Evolutionary conservation across 1,140 invertebrate species (phyloP), one percentile per base, ranked within the genome.

Genomic region (Coptotermes formosanus): DNA sequence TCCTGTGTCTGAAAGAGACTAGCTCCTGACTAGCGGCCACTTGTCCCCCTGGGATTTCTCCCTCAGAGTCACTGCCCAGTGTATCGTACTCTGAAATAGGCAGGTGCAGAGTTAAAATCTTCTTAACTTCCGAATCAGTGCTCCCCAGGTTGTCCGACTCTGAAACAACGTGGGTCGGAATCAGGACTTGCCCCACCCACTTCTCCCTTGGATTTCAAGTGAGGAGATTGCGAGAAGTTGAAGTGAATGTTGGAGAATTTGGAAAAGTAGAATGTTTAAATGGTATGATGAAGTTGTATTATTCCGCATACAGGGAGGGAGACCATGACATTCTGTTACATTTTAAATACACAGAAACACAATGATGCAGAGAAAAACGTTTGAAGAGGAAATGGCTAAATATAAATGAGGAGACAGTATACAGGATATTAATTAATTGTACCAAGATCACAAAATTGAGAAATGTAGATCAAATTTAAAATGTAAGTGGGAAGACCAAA

Each of bases 1-100:
- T 91, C 88, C 93, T 90, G 90, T 93, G 93, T 88, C 93, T 91
- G 88, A 93, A 92, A 83, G 94, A 92, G 91, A 93, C 92, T 52
- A 93, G 89, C 88, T 93, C 93, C 88, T 92, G 93, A 88, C 89
- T 93, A 83, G 92, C 89, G 45, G 88, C 86, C 69, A 87, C 86
- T 55, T 87, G 88, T 48, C 87, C 88, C 30, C 88, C 88, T 88
- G 91, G 88, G 88, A 90, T 92, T 90, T 95, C 94, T 89, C 94
- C 95, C 90, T 95, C 95, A 82, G 95, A 95, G 90, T 95, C 95
- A 89, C 94, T 94, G 86, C 94, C 95, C 87, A 95, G 93, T 87
- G 95, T 95, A 91, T 96, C 95, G 92, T 96, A 96, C 92, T 96
- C 95, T 94, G 95, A 96, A 95, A 96, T 96, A 92, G 95, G 95